Evolutionary conservation across 2,888 invertebrate genomes (phyloP), one percentile per base, ranked within the genome.

Genomic region (Deilephila porcellus): DNA sequence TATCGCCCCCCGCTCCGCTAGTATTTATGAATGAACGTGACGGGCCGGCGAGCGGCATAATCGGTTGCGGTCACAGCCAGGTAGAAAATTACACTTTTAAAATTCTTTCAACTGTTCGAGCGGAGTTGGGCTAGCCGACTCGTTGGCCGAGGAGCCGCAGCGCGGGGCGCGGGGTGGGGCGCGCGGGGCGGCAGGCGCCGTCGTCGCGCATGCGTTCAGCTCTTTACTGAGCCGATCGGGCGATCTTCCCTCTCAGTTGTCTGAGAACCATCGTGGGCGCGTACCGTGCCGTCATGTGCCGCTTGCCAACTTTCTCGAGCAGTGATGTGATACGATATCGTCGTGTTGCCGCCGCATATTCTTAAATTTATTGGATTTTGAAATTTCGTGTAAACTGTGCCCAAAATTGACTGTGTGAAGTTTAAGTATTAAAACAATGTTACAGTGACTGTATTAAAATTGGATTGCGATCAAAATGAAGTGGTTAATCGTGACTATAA

Each of bases 241-340:
- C 91, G 87, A 91, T 89, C 88, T 90, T 91, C 93, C 90, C 90
- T 90, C 92, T 93, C 93, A 94, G 94, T 94, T 91, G 89, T 90
- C 88, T 88, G 86, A 86, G 84, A 90, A 85, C 85, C 90, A 90
- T 83, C 91, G 92, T 90, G 92, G 82, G 92, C 87, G 86, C 86
- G 90, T 83, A 90, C 91, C 83, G 96, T 95, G 86, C 91, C 95
- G 91, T 96, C 97, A 93, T 97, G 97, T 83, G 95, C 96, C 85
- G 90, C 82, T 89, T 86, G 84, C 89, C 89, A 93, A 93, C 93
- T 93, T 93, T 94, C 93, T 92, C 94, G 94, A 93, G 92, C 88
- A 93, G 94, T 93, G 94, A 94, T 92, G 93, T 94, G 92, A 93
- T 94, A 90, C 94, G 94, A 89, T 94, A 93, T 89, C 86, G 84